Evolutionary conservation across 2,113 vertebrate genomes (phyloP), one percentile per base, ranked within the genome.

Genomic region (Australoheros scitulus): DNA sequence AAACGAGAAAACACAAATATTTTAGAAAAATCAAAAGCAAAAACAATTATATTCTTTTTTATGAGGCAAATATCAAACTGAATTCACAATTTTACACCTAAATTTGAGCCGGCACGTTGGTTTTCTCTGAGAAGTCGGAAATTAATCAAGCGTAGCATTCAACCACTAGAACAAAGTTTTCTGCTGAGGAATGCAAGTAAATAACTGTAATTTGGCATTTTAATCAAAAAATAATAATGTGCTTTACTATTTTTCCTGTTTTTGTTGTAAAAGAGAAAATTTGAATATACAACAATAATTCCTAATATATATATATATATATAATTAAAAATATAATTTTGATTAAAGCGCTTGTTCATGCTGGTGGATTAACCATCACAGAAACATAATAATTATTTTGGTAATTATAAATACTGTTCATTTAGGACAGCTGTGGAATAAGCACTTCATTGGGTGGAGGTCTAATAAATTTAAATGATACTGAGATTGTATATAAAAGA

Each of bases 41-140:
- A 43, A 50, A 50, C 11, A 68, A 68, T 47, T 68, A 29, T 1
- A 1, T 47, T 55, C 26, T 68, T 18, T 0, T 68, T 68, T 68
- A 1, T 26, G 24, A 50, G 64, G 47, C 22, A 68, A 68, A 68
- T 8, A 47, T 26, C 22, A 18, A 68, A 50, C 47, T 47, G 3
- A 68, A 68, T 47, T 50, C 41, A 29, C 22, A 3, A 38, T 41
- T 50, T 68, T 47, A 26, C 43, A 2, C 64, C 22, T 17, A 68
- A 15, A 68, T 0, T 3, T 47, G 41, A 68, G 41, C 9, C 1
- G 5, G 22, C 64, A 0, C 0, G 0, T 22, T 50, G 22, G 64
- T 26, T 22, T 68, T 68, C 41, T 24, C 22, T 68, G 43, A 18
- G 41, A 43, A 26, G n/a, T 65, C 63, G 10, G 36, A 68, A 47